These are phyloP conservation scores for Girardia tigrina DNA, from an alignment of 2,888 invertebrate species.

Conservation along the genomic window DNA sequence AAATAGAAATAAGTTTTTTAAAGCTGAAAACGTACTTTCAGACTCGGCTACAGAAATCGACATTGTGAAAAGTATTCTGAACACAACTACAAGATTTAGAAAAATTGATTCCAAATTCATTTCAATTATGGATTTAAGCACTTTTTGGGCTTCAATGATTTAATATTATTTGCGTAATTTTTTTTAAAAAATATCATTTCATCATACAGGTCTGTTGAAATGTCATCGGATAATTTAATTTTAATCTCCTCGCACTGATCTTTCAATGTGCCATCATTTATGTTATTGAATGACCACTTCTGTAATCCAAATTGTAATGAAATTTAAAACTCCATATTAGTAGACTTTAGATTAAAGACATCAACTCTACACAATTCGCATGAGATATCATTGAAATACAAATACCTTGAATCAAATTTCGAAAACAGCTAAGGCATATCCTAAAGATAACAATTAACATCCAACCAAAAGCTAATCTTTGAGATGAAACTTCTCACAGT, in stretches of 20 bases:
- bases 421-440: no score
- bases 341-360: no score
- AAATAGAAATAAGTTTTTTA: not conserved
- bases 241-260: not conserved
- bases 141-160: no score
- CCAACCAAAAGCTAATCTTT: no score
- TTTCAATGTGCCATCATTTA: not conserved
- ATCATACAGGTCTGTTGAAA: not conserved
- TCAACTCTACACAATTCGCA: no score
- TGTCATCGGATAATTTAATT: not conserved
- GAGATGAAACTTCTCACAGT: no score
- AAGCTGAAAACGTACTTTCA: not conserved
- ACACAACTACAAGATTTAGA: not conserved
- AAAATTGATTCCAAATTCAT: not conserved
- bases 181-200: constrained; percentile 20
- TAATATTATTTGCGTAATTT: not conserved
- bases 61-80: not conserved
- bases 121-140: not conserved
- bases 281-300: not conserved
- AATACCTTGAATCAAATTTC: no score
- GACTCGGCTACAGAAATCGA: constrained; percentile 7
- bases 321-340: no score
- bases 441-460: no score
- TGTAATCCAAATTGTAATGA: no score
- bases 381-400: no score